Percentiles rank a stretch among this genome's conserved stretches.
phyloP scores from a whole-genome alignment of 2,797 vertebrate species.

The Thaleichthys pacificus region DNA sequence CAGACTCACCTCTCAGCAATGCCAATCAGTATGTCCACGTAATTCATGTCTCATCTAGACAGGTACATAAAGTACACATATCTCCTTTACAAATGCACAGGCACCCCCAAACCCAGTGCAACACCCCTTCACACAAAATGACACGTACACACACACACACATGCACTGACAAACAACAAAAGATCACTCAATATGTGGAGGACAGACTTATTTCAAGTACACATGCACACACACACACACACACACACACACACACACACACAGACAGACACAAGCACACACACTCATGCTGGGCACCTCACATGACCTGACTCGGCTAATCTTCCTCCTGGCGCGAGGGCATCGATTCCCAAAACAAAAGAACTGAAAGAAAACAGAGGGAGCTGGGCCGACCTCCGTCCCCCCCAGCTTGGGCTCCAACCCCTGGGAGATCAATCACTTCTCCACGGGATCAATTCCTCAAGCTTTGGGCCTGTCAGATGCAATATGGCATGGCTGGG shows the following conservation, averaged over 20 bases:
- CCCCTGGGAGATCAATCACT: slow-evolving; percentile 61
- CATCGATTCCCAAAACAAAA: slow-evolving; percentile 67
- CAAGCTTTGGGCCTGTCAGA: slow-evolving; percentile 59
- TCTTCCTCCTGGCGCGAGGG: slow-evolving; percentile 49
- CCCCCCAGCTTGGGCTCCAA: slow-evolving; percentile 49
- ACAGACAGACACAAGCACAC: background rate
- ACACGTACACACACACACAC: background rate
- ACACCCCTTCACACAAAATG: slow-evolving; percentile 11
- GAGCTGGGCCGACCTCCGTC: slow-evolving; percentile 51
- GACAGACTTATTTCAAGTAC: background rate
- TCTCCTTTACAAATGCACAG: background rate
- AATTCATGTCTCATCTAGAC: background rate
- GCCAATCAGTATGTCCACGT: slow-evolving; percentile 24
- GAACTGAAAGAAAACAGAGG: slow-evolving; percentile 46
- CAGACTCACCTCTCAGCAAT: slow-evolving; percentile 16
- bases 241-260: slow-evolving; percentile 4
- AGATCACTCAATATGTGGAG: too few species aligned
- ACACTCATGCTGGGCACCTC: slow-evolving; percentile 36
- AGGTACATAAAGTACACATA: background rate
- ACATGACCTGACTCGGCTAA: slow-evolving; percentile 48
- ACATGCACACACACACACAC: slow-evolving; percentile 16
- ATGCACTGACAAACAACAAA: background rate
- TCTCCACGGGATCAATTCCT: slow-evolving; percentile 61
- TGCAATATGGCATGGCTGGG: slow-evolving; percentile 55
- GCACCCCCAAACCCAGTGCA: slow-evolving; percentile 11